These are phyloP conservation scores for Danaus plexippus DNA, from an alignment of 1,140 invertebrate species.

Conservation along the genomic window DNA sequence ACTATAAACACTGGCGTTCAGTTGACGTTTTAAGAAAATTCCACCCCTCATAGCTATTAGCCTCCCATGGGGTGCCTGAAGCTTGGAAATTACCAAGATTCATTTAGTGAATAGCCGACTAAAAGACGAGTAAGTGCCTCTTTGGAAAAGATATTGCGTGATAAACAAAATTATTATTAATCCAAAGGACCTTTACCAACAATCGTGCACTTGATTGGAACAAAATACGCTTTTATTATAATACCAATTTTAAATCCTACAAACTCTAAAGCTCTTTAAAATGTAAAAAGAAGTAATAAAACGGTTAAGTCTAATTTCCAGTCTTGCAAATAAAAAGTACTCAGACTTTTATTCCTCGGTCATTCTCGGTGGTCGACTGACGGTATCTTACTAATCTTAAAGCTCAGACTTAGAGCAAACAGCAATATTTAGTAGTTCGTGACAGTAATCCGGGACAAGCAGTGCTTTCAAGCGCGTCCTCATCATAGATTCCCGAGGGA, in stretches of 20 bases:
- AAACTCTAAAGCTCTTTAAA: too few relatives aligned
- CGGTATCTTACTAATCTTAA: too few relatives aligned
- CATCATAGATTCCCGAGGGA: conserved; percentile 63
- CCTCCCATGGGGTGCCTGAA: conserved; percentile 33
- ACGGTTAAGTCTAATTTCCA: too few relatives aligned
- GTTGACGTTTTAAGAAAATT: conserved; percentile 64
- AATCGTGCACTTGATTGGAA: too few relatives aligned
- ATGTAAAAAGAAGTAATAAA: too few relatives aligned
- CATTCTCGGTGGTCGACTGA: too few relatives aligned
- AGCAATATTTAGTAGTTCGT: conserved; percentile 45
- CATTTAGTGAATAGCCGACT: conserved; percentile 51
- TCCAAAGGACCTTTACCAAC: too few relatives aligned
- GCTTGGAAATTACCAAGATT: conserved; percentile 60
- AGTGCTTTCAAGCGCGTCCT: conserved; percentile 45
- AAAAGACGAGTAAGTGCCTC: conserved; percentile 54
- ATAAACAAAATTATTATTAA: conserved; percentile 30
- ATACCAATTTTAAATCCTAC: too few relatives aligned
- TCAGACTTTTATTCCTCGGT: too few relatives aligned
- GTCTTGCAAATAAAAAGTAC: too few relatives aligned
- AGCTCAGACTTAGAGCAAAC: conserved; percentile 21
- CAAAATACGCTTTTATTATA: too few relatives aligned
- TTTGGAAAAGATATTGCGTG: conserved; percentile 34
- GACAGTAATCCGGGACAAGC: conserved; percentile 50
- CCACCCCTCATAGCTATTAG: conserved; percentile 36
- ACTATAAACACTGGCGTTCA: conserved; percentile 57